Evolutionary conservation across 2,797 vertebrate genomes (phyloP).

Genomic region (Coregonus suidteri): DNA sequence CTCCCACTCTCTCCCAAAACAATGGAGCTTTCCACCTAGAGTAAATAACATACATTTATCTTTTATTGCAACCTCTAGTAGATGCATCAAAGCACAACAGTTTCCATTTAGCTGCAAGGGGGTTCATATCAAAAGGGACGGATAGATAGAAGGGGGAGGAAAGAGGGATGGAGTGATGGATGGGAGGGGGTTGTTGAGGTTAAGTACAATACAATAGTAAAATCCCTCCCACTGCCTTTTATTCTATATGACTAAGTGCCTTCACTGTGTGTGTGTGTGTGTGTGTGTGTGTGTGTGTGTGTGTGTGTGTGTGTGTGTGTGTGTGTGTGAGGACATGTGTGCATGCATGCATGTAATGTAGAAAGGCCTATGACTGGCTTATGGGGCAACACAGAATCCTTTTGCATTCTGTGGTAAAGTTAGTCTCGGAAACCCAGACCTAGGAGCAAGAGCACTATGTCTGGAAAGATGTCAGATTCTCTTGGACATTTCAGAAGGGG

Average conservation of each 20-base stretch:
- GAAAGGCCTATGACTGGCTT: not conserved
- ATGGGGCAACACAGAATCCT: too few species aligned
- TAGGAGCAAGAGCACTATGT: too few species aligned
- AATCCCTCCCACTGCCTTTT: slow-evolving; percentile 8
- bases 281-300: not conserved
- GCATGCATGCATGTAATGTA: not conserved
- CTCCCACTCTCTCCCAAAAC: slow-evolving; percentile 38
- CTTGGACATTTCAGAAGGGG: too few species aligned
- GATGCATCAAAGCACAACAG: not conserved
- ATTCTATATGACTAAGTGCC: not conserved
- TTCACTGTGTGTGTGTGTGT: not conserved
- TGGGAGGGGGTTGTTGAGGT: slow-evolving; percentile 3
- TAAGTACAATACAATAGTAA: slow-evolving; percentile 5
- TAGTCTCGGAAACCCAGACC: too few species aligned
- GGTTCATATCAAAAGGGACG: not conserved
- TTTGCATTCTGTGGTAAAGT: too few species aligned
- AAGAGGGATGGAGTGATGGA: not conserved
- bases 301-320: not conserved
- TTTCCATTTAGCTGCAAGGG: slow-evolving; percentile 6
- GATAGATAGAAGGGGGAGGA: not conserved
- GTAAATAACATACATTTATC: slow-evolving; percentile 56
- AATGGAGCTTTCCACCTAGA: slow-evolving; percentile 51
- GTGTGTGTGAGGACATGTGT: not conserved
- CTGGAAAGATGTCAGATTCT: too few species aligned
- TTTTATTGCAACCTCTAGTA: slow-evolving; percentile 40